These are phyloP conservation scores for Siderastrea siderea DNA, from an alignment of 92 coral and sea anemone genomes.

Conservation along the genomic window DNA sequence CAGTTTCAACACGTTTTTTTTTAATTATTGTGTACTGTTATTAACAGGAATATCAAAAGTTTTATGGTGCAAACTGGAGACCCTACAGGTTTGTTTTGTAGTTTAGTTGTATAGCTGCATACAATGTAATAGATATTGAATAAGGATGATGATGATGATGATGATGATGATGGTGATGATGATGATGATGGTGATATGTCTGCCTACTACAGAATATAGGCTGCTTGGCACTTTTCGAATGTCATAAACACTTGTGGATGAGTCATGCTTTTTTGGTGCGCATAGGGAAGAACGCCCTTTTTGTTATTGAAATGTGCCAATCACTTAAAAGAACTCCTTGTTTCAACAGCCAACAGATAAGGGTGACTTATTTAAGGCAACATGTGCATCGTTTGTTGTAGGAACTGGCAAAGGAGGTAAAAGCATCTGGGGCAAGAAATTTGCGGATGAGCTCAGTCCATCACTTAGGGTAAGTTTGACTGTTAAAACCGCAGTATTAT, in stretches of 20 bases:
- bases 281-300: too few relatives aligned
- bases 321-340: too few relatives aligned
- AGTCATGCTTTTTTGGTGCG: too few relatives aligned
- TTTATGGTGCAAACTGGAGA: slow-evolving; percentile 99
- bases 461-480: slow-evolving; percentile 82
- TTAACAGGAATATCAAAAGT: slow-evolving; percentile 89
- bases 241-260: too few relatives aligned
- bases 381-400: slow-evolving; percentile 9
- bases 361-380: too few relatives aligned
- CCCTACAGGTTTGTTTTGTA: slow-evolving; percentile 83
- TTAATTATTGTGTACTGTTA: not conserved
- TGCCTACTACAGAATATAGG: too few relatives aligned
- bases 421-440: slow-evolving; percentile 97
- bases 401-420: slow-evolving; percentile 97
- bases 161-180: too few relatives aligned
- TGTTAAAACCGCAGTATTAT: not conserved
- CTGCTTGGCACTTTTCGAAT: too few relatives aligned
- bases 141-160: too few relatives aligned
- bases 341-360: too few relatives aligned
- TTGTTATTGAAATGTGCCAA: too few relatives aligned
- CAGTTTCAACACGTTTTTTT: not conserved
- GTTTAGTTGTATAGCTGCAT: not conserved
- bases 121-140: not conserved
- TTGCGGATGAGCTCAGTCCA: slow-evolving; percentile 97
- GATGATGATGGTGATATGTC: too few relatives aligned